phyloP scores from a whole-genome alignment of 2,888 invertebrate species.

The Sphaerophoria rueppellii region DNA sequence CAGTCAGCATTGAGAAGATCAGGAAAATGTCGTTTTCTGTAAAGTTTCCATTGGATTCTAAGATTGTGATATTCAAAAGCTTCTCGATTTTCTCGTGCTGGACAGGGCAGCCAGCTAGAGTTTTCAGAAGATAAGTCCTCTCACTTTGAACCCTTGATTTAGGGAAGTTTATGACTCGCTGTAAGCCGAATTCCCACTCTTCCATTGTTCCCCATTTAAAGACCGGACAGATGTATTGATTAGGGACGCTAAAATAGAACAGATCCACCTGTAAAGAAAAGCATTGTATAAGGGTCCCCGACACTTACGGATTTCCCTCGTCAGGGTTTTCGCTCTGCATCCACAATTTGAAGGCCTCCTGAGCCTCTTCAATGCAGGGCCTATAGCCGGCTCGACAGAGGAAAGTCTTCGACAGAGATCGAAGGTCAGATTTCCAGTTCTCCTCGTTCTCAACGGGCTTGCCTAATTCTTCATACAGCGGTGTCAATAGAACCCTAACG shows the following conservation, averaged over 20 bases:
- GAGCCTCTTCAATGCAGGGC: constrained; percentile 90
- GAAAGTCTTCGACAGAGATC: constrained; percentile 87
- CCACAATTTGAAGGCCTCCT: constrained; percentile 89
- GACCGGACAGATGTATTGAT: constrained; percentile 90
- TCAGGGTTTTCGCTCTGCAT: constrained; percentile 89
- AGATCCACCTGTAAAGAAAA: neutral
- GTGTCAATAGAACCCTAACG: constrained; percentile 86
- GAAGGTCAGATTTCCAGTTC: constrained; percentile 86
- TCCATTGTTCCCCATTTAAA: constrained; percentile 91
- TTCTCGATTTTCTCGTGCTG: constrained; percentile 87
- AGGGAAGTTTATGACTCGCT: constrained; percentile 90
- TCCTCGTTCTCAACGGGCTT: constrained; percentile 84
- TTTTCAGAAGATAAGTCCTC: constrained; percentile 89
- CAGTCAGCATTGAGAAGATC: constrained; percentile 89
- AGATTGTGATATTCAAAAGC: constrained; percentile 86
- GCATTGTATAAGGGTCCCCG: neutral
- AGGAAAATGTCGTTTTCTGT: constrained; percentile 89
- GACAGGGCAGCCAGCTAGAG: constrained; percentile 90
- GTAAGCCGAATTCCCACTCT: constrained; percentile 92
- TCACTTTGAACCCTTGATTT: constrained; percentile 88
- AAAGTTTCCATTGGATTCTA: constrained; percentile 88
- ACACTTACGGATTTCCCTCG: constrained; percentile 90
- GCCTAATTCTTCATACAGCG: constrained; percentile 88
- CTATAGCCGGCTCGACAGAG: constrained; percentile 89
- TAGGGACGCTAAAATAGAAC: constrained; percentile 85